Evolutionary conservation across 2,797 vertebrate genomes (phyloP).

Genomic region (Enoplosus armatus): DNA sequence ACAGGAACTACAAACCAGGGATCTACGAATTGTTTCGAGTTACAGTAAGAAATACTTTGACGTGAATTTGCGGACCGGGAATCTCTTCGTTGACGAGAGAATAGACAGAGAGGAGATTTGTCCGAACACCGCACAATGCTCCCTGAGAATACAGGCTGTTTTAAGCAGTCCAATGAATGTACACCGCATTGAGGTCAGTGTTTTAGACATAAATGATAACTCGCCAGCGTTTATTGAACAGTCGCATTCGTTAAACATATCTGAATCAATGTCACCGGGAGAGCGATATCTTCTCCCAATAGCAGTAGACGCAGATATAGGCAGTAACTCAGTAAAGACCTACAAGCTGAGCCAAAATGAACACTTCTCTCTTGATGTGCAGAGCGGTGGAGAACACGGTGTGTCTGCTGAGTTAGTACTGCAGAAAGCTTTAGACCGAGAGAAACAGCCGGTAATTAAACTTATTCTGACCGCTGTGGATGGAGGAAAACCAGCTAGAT

Average conservation of each 20-base stretch:
- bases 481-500: constrained; percentile 84
- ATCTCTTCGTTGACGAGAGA: constrained; percentile 72
- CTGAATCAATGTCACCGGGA: constrained; percentile 70
- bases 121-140: constrained; percentile 67
- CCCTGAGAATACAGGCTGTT: constrained; percentile 81
- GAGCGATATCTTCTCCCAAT: constrained; percentile 79
- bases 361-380: constrained; percentile 83
- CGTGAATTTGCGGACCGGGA: constrained; percentile 76
- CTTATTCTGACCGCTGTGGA: constrained; percentile 84
- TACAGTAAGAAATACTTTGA: constrained; percentile 79
- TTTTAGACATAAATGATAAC: constrained; percentile 83
- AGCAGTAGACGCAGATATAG: constrained; percentile 84
- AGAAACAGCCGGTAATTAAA: constrained; percentile 75
- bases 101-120: constrained; percentile 82
- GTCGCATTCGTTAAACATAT: constrained; percentile 70
- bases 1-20: constrained; percentile 70
- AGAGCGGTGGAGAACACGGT: constrained; percentile 77
- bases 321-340: constrained; percentile 82
- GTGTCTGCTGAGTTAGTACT: constrained; percentile 84
- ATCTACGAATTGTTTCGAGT: constrained; percentile 78
- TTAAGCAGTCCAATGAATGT: constrained; percentile 80
- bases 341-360: constrained; percentile 85
- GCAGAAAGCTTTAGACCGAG: constrained; percentile 85
- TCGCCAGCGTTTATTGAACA: constrained; percentile 65
- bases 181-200: constrained; percentile 80